A percentile compares a stretch with the other conserved stretches of the same genome.
These are phyloP conservation scores for Solea senegalensis DNA, from an alignment of 2,113 vertebrate genomes.

Conservation along the genomic window DNA sequence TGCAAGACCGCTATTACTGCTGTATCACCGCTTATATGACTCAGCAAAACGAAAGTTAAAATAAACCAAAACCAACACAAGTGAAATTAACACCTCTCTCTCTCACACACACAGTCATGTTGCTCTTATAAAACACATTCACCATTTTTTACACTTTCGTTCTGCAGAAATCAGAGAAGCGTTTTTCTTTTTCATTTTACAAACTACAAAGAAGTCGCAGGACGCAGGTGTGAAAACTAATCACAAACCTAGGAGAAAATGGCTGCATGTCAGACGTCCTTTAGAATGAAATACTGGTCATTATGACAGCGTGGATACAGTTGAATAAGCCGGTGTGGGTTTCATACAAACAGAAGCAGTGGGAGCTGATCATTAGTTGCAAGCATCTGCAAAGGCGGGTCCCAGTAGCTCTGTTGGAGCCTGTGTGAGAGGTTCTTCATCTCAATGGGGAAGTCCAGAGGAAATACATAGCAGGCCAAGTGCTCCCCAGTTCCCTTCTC, in stretches of 20 bases:
- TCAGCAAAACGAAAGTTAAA: conserved; percentile 37
- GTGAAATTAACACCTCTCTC: conserved; percentile 2
- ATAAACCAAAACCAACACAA: conserved; percentile 19
- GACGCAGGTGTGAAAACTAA: not conserved
- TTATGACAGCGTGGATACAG: conserved; percentile 64
- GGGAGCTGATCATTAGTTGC: conserved; percentile 62
- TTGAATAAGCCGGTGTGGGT: conserved; percentile 51
- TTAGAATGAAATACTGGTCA: conserved; percentile 61
- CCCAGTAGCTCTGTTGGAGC: conserved; percentile 40
- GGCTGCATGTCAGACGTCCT: conserved; percentile 28
- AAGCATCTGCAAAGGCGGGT: conserved; percentile 42
- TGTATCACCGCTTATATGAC: conserved; percentile 57
- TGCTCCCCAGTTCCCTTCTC: conserved; percentile 63
- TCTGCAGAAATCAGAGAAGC: not conserved
- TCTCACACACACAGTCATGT: conserved; percentile 13
- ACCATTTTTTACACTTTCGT: not conserved
- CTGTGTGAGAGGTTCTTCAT: conserved; percentile 57
- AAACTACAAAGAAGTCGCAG: too few species aligned
- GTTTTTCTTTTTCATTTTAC: not conserved
- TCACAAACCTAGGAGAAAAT: conserved; percentile 35
- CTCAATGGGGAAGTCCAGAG: conserved; percentile 62
- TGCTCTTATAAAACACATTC: conserved; percentile 13
- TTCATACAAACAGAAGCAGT: conserved; percentile 64
- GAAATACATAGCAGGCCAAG: conserved; percentile 56
- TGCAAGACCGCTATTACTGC: conserved; percentile 44